Conservation (phyloP, 2,113 vertebrate species). For the Dipodomys merriami region DNA sequence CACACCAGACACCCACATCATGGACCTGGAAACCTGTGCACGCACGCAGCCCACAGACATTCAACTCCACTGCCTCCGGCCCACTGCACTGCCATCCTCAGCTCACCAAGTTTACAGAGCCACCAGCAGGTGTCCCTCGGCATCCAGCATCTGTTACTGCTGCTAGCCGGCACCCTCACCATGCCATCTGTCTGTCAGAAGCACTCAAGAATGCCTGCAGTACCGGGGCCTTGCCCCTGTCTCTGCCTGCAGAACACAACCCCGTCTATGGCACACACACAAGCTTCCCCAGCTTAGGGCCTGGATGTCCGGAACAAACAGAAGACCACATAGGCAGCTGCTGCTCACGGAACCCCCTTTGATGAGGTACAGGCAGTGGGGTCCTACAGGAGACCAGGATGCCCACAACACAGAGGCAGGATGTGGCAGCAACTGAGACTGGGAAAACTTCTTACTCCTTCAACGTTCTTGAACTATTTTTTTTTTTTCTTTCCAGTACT, state of each 20-base stretch:
- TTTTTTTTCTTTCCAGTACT: no score
- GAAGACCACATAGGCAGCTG: not conserved
- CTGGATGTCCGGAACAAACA: not conserved
- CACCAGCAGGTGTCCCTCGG: not conserved
- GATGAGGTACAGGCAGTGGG: fast-evolving
- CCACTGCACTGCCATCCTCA: not conserved
- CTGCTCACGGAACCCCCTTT: not conserved
- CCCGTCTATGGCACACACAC: not conserved
- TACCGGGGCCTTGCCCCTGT: not conserved
- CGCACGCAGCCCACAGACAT: not conserved
- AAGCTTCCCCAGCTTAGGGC: not conserved
- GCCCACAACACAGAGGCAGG: not conserved
- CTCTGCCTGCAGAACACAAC: not conserved
- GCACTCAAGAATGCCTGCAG: not conserved
- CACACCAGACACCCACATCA: not conserved
- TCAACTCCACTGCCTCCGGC: not conserved
- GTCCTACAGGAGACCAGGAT: not conserved
- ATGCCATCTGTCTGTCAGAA: no score
- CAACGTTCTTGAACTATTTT: not conserved
- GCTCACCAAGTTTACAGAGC: not conserved
- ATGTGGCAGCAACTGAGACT: not conserved
- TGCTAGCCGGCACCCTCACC: not conserved
- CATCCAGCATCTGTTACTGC: no score
- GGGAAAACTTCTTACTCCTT: not conserved
- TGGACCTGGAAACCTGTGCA: not conserved